These are phyloP conservation scores for Melanerpes aurifrons DNA, from an alignment of 2,113 vertebrate genomes.

Conservation along the genomic window DNA sequence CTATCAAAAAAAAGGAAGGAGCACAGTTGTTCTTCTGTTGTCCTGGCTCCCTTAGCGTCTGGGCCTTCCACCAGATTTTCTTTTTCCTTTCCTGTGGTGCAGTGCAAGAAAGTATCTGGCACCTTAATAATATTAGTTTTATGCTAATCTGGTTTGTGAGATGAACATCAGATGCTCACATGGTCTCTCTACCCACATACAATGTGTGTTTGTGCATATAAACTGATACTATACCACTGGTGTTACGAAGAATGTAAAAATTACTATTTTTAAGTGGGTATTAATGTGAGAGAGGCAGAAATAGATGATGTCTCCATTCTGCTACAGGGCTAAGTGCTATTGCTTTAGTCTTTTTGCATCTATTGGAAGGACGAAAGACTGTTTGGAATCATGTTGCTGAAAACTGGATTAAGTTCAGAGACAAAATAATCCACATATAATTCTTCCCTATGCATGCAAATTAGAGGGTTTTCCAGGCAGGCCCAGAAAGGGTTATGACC, in stretches of 20 bases:
- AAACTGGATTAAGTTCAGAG: not conserved
- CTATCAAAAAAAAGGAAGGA: not conserved
- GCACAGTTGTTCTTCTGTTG: not conserved
- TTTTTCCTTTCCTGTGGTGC: not conserved
- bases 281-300: not conserved
- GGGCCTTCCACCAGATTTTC: not conserved
- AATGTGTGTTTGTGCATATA: not conserved
- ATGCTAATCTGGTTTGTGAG: not conserved
- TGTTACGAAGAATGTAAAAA: not conserved
- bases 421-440: not conserved
- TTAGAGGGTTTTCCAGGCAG: not conserved
- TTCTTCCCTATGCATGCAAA: not conserved
- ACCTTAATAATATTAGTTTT: not conserved
- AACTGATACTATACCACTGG: not conserved
- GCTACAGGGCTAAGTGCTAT: not conserved
- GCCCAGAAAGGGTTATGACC: not conserved
- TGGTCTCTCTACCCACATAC: not conserved
- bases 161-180: slow-evolving; percentile 8
- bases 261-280: not conserved
- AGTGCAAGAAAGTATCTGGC: not conserved
- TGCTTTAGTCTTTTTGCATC: not conserved
- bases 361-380: not conserved
- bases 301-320: not conserved
- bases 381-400: not conserved
- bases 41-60: not conserved